Base-by-base conservation (phyloP, 2,888 invertebrate genomes). In the Oxycera nigricornis region DNA sequence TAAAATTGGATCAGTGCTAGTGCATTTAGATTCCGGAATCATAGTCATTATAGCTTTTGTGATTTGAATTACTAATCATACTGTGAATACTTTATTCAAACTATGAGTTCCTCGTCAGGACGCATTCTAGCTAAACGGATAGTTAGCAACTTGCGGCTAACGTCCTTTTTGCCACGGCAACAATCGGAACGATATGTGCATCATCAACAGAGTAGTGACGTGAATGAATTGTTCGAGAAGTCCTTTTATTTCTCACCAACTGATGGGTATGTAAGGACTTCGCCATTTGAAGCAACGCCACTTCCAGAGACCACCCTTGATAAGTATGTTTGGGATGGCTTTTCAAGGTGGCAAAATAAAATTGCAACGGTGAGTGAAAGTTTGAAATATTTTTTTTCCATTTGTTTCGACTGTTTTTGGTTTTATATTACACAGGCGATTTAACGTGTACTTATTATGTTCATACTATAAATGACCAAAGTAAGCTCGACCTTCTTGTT, bases 281-380 rank as follows among this genome's bases (percentile, higher is more conserved):
- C 87, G 0, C 88, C 88, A 0, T 88, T 82, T 77, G 87, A 87
- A n/a, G 82, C 85, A 28, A 80, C 89, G 2, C 83, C 86, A 11
- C 81, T 88, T 59, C 88, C 88, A 0, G 88, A 90, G 77, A 80
- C 85, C 17, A 87, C 89, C 1, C 75, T 91, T 70, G 86, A 90
- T 73, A 89, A 91, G 78, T 89, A 88, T 77, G 85, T 92, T 2
- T 91, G 91, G 90, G 80, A 79, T 20, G 79, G 90, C 80, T 80
- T 91, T 67, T 88, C 90, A 22, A 89, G 86, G 83, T 92, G 91
- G 91, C 87, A 89, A 2, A 87, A 91, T 73, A 87, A 87, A 77
- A 88, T 88, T 3, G 88, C 89, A 39, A 78, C 89, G 81, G 92
- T 91, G 82, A 89, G 90, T 88, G 2, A 31, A 28, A 14, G 62